A percentile compares a stretch with the other conserved stretches of the same genome.
Evolutionary conservation across 2,888 invertebrate species (phyloP).

Genomic region (Phalangium opilio): DNA sequence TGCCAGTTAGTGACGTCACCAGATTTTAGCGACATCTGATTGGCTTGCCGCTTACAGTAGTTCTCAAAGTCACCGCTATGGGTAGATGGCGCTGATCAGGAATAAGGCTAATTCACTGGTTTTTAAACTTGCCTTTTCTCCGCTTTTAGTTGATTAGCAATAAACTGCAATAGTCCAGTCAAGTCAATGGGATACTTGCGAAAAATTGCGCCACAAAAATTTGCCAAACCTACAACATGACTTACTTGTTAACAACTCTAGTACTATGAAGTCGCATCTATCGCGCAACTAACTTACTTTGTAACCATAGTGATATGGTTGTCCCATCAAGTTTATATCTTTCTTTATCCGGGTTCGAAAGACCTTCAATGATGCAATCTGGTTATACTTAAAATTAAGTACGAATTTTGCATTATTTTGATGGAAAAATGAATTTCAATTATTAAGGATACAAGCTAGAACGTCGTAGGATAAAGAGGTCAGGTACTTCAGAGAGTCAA

Average conservation of each 20-base stretch:
- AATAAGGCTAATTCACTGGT: background rate
- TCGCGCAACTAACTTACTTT: slow-evolving; percentile 47
- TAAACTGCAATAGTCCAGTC: slow-evolving; percentile 85
- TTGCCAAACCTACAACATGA: slow-evolving; percentile 52
- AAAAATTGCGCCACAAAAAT: slow-evolving; percentile 88
- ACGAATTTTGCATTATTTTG: too few species aligned
- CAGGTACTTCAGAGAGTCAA: slow-evolving; percentile 91
- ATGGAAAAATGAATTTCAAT: background rate
- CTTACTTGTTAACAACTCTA: too few species aligned
- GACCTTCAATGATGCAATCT: slow-evolving; percentile 79
- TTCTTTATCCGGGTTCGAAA: slow-evolving; percentile 52
- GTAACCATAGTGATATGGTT: slow-evolving; percentile 82
- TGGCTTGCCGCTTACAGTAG: too few species aligned
- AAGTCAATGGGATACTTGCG: slow-evolving; percentile 95
- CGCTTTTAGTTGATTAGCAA: slow-evolving; percentile 89
- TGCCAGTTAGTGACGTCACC: too few species aligned
- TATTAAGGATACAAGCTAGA: slow-evolving; percentile 49
- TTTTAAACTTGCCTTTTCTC: slow-evolving; percentile 59
- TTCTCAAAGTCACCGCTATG: too few species aligned
- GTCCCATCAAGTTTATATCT: slow-evolving; percentile 75
- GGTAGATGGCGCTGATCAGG: too few species aligned
- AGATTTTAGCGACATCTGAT: too few species aligned
- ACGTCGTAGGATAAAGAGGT: slow-evolving; percentile 91
- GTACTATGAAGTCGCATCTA: too few species aligned
- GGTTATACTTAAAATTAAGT: background rate